A percentile compares a stretch with the other conserved stretches of the same genome.
phyloP scores from a whole-genome alignment of 1,140 invertebrate genomes.

The Penaeus chinensis region DNA sequence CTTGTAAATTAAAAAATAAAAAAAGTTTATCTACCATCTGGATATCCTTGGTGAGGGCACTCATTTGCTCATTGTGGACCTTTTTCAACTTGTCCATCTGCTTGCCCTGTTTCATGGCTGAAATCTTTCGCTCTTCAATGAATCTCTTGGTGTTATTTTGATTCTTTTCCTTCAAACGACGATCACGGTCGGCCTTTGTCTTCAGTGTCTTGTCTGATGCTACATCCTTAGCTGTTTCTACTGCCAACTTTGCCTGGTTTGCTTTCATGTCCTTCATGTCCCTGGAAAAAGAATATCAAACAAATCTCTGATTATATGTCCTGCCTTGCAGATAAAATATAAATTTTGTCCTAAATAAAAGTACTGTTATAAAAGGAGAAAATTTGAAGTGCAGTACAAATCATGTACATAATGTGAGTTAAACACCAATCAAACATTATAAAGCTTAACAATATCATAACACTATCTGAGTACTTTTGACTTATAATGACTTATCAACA shows the following conservation, averaged over 20 bases:
- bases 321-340: too few species aligned
- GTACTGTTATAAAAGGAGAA: too few species aligned
- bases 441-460: too few species aligned
- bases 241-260: slow-evolving; percentile 93
- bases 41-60: slow-evolving; percentile 90
- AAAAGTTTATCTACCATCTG: slow-evolving; percentile 69
- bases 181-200: slow-evolving; percentile 96
- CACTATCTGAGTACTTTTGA: too few species aligned
- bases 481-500: too few species aligned
- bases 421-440: too few species aligned
- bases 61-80: slow-evolving; percentile 91
- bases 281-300: slow-evolving; percentile 69
- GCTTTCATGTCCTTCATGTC: slow-evolving; percentile 97
- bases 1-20: neutral
- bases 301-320: neutral
- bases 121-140: slow-evolving; percentile 92
- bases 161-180: slow-evolving; percentile 92
- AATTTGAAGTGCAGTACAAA: too few species aligned
- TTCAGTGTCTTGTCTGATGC: slow-evolving; percentile 95
- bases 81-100: slow-evolving; percentile 94
- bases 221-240: slow-evolving; percentile 96
- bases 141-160: slow-evolving; percentile 99
- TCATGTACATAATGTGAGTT: too few species aligned
- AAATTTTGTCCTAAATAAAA: too few species aligned
- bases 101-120: slow-evolving; percentile 89